phyloP scores from a whole-genome alignment of 1,140 invertebrate genomes.

The Sycophaga agraensis region DNA sequence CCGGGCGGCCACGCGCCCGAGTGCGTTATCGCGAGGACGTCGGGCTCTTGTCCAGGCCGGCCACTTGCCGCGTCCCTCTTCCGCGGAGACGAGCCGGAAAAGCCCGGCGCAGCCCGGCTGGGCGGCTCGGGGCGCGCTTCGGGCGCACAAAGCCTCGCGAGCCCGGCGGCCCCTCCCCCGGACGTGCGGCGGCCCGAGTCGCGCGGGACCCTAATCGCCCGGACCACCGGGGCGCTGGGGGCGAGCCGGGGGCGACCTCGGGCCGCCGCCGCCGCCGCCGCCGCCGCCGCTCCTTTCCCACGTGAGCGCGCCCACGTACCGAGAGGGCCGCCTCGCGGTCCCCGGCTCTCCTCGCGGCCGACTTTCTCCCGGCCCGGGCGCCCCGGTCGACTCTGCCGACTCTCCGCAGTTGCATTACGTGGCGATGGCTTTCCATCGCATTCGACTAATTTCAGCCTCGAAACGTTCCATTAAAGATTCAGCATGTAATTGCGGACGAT shows the following conservation, averaged over 20 bases:
- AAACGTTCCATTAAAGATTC: constrained; percentile 60
- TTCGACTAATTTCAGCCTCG: constrained; percentile 57
- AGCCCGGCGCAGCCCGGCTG: too few species aligned
- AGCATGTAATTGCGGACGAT: constrained; percentile 59
- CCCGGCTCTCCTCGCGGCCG: not conserved
- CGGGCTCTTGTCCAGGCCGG: too few species aligned
- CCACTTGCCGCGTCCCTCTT: too few species aligned
- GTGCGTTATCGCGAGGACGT: too few species aligned
- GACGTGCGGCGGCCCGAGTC: not conserved
- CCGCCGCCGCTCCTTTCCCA: not conserved
- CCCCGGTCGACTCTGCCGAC: not conserved
- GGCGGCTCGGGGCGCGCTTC: not conserved
- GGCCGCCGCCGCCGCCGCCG: not conserved
- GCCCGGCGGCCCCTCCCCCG: not conserved
- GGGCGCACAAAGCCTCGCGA: not conserved
- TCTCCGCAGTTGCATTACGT: constrained; percentile 36
- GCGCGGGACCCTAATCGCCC: constrained; percentile 6
- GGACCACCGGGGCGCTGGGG: constrained; percentile 13
- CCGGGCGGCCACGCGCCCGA: not conserved
- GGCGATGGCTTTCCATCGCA: constrained; percentile 53
- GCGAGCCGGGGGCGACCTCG: not conserved
- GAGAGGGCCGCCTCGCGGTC: not conserved
- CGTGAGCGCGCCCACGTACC: not conserved
- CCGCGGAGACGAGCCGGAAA: too few species aligned
- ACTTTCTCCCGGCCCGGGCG: not conserved